Base-by-base conservation (phyloP, 2,888 invertebrate species). In the Mechanitis messenoides region DNA sequence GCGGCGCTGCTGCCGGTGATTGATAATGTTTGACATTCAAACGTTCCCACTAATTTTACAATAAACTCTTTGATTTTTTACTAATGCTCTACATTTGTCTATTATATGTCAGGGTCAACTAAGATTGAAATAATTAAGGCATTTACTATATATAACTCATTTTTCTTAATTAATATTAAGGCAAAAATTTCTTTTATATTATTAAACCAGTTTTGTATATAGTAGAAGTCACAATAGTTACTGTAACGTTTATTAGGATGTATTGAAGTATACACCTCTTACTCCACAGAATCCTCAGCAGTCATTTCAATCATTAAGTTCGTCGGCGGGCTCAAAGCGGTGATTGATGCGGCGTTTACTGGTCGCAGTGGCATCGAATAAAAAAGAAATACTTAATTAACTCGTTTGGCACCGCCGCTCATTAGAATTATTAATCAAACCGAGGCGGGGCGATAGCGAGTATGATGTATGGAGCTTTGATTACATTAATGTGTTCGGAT, bases 381-480 rank as follows among this genome's bases (percentile, higher is more conserved):
- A 87, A 89, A 90, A 90, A 88, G 80, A 79, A 79, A 83, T 79
- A 81, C 83, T 87, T 89, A 88, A 89, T 89, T 90, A 89, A 90
- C 89, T 89, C 90, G 88, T 89, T 90, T 89, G 90, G 88, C 87
- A 87, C 84, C 87, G 85, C 83, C 86, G 85, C 88, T 89, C 89
- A 89, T 88, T 89, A 88, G 84, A 86, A 87, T 81, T 88, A 89
- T 90, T 88, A 90, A 89, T 90, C 88, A 89, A 90, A 87, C 74
- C 81, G 79, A 85, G 85, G 84, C 84, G 84, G 84, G 75, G 84
- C 83, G 85, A 87, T 87, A 86, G 86, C 82, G 79, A 83, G 83
- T 84, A 84, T 88, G 90, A 89, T 89, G 88, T 85, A 88, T 88
- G 82, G 87, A 85, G 79, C 84, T 89, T 89, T 90, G 88, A 90